Base-by-base conservation (phyloP, 2,797 vertebrate species). In the Propithecus deckenii region DNA sequence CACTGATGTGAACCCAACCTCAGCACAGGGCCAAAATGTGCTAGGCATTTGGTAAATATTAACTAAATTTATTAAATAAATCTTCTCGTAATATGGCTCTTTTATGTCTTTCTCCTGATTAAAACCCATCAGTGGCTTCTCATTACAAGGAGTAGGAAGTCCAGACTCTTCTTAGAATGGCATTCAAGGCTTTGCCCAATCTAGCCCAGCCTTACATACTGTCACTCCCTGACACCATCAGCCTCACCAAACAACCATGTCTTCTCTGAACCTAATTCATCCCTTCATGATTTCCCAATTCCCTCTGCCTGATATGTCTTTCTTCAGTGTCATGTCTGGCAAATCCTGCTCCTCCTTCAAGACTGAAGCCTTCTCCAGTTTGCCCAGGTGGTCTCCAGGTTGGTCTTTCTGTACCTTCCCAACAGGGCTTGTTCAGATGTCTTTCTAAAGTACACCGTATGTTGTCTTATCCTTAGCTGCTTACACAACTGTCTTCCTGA, bases 121-220 rank as follows among this genome's bases (percentile, higher is more conserved):
- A 72, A 75, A 79, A 67, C 0, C 7, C 38, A 38, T n/a, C 63
- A 48, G 7, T 52, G 55, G 35, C 52, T 80, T 89, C 71, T 65
- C 23, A n/a, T 59, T 59, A 67, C 72, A 50, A 69, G 43, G 18
- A 65, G 14, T 5, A 92, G n/a, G 57, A 32, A 74, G 55, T 10
- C 38, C 55, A 74, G 12, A 41, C 30, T 67, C 41, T 38, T 43
- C 86, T 46, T 28, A 28, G n/a, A 57, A 59, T 52, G 4, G n/a
- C 9, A 7, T 38, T 61, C n/a, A 38, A 83, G 41, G 11, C 41
- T 10, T 78, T 30, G 5, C 15, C 32, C 28, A 63, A 4, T 8
- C 18, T 67, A 59, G 71, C 50, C 7, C 20, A 3, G 20, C 20
- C 55, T 32, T 22, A 0, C 0, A 1, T 7, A 7, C n/a, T 38